phyloP scores from a whole-genome alignment of 2,113 vertebrate genomes.

The Meleagris gallopavo region DNA sequence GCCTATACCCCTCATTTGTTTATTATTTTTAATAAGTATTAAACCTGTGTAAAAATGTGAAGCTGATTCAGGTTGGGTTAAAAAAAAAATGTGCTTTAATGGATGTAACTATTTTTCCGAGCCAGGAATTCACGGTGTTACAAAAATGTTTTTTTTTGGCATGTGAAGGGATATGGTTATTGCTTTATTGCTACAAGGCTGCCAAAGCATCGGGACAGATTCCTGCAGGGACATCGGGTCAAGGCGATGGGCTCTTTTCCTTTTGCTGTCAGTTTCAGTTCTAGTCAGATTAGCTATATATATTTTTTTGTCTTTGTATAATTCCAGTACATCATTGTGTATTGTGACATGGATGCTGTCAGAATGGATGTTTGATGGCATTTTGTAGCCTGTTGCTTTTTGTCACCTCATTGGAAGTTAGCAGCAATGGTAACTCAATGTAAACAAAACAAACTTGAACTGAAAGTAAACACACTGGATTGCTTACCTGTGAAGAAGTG shows the following conservation, averaged over 20 bases:
- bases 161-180: conserved; percentile 25
- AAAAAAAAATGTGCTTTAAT: conserved; percentile 26
- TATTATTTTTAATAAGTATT: conserved; percentile 33
- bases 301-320: conserved; percentile 70
- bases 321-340: conserved; percentile 66
- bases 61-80: not conserved
- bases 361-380: conserved; percentile 51
- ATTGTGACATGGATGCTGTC: conserved; percentile 72
- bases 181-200: not conserved
- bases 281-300: conserved; percentile 49
- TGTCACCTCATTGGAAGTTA: conserved; percentile 51
- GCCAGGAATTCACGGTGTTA: conserved; percentile 1
- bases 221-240: not conserved
- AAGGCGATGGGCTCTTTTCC: not conserved
- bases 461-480: conserved; percentile 66
- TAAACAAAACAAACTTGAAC: conserved; percentile 23
- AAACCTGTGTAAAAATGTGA: not conserved
- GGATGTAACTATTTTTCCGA: not conserved
- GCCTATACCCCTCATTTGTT: conserved; percentile 50
- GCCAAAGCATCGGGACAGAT: conserved; percentile 43
- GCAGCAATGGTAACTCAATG: conserved; percentile 33
- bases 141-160: not conserved
- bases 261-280: conserved; percentile 58
- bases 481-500: conserved; percentile 10
- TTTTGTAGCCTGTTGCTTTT: conserved; percentile 66